Percentiles rank a stretch among this genome's conserved stretches.
phyloP scores from a whole-genome alignment of 2,797 vertebrate genomes.

The Anabas testudineus region DNA sequence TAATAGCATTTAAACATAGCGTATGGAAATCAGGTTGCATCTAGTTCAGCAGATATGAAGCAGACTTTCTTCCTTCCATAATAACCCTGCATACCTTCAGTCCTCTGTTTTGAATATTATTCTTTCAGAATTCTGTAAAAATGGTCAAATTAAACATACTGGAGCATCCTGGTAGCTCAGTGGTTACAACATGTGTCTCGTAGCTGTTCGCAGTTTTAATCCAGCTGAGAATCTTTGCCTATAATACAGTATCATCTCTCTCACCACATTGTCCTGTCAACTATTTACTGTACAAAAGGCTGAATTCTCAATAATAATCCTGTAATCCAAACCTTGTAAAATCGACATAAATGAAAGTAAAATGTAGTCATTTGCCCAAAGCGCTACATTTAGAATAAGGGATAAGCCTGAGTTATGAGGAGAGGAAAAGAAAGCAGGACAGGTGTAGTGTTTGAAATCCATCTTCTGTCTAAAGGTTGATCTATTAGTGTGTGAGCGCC shows the following conservation, averaged over 20 bases:
- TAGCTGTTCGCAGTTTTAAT: too few relatives aligned
- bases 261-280: too few relatives aligned
- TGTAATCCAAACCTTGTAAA: background rate
- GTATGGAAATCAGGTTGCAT: too few relatives aligned
- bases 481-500: slow-evolving; percentile 41
- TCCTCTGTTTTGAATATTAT: background rate
- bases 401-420: slow-evolving; percentile 36
- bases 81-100: background rate
- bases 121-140: background rate
- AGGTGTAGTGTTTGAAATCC: slow-evolving; percentile 68
- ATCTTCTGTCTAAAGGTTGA: slow-evolving; percentile 52
- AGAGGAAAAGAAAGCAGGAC: slow-evolving; percentile 62
- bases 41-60: too few relatives aligned
- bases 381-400: slow-evolving; percentile 68
- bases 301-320: too few relatives aligned
- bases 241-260: background rate
- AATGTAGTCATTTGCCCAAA: slow-evolving; percentile 9
- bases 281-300: too few relatives aligned
- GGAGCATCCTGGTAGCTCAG: background rate
- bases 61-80: too few relatives aligned
- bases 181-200: background rate
- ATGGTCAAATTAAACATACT: background rate
- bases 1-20: too few relatives aligned
- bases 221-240: too few relatives aligned
- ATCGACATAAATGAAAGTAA: background rate